phyloP scores from a whole-genome alignment of 2,888 invertebrate species.

The Drosophila emarginata region DNA sequence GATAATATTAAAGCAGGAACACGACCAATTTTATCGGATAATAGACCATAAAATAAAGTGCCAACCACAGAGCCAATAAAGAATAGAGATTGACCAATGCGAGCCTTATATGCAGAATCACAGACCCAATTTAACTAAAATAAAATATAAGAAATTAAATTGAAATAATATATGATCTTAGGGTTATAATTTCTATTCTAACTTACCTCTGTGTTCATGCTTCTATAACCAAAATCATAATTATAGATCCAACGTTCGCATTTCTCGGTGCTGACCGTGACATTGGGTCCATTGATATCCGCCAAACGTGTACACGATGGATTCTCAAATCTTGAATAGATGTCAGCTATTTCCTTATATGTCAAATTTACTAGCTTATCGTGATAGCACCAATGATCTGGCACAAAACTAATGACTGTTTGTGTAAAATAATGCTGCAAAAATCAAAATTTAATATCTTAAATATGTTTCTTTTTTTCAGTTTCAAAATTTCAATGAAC shows the following conservation, averaged over 20 bases:
- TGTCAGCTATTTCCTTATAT: slow-evolving; percentile 79
- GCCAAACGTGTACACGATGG: slow-evolving; percentile 81
- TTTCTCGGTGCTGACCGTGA: slow-evolving; percentile 75
- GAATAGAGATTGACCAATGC: slow-evolving; percentile 85
- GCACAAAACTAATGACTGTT: slow-evolving; percentile 85
- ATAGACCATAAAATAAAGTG: slow-evolving; percentile 84
- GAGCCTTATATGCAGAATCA: slow-evolving; percentile 85
- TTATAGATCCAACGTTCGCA: slow-evolving; percentile 85
- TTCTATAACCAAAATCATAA: slow-evolving; percentile 84
- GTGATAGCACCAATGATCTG: slow-evolving; percentile 83
- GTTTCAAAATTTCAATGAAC: slow-evolving; percentile 4
- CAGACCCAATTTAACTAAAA: slow-evolving; percentile 85
- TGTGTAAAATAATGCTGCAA: slow-evolving; percentile 84
- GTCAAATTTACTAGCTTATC: slow-evolving; percentile 80
- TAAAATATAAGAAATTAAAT: background rate
- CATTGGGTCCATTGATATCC: slow-evolving; percentile 74
- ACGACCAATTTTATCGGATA: slow-evolving; percentile 85
- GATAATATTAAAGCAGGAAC: slow-evolving; percentile 84
- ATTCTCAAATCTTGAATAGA: slow-evolving; percentile 78
- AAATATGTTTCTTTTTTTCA: background rate
- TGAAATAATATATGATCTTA: background rate
- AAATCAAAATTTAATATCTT: background rate
- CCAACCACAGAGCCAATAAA: slow-evolving; percentile 86
- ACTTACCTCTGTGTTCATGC: slow-evolving; percentile 86
- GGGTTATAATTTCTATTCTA: background rate